Conservation (phyloP, 2,888 invertebrate genomes). For the Gortyna flavago region DNA sequence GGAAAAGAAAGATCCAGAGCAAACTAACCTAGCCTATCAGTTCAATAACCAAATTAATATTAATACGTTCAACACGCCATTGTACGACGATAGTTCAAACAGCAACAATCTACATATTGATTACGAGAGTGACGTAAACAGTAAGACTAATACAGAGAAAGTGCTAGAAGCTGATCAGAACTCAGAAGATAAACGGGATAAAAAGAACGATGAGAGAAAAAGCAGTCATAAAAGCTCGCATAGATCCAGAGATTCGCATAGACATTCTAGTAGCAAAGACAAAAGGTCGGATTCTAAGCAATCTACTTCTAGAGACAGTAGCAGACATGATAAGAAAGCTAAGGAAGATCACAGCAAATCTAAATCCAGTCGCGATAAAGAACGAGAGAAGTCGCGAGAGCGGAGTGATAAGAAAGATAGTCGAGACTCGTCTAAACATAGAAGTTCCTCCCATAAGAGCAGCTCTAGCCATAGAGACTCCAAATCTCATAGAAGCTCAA, state of each 20-base stretch:
- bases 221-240: slow-evolving; percentile 83
- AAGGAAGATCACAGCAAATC: slow-evolving; percentile 83
- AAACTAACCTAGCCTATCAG: slow-evolving; percentile 78
- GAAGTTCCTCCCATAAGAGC: slow-evolving; percentile 83
- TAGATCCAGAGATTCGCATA: slow-evolving; percentile 83
- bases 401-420: slow-evolving; percentile 81
- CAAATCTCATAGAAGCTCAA: slow-evolving; percentile 81
- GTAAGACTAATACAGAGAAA: slow-evolving; percentile 84
- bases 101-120: slow-evolving; percentile 86
- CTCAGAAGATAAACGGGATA: slow-evolving; percentile 81
- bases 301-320: slow-evolving; percentile 82
- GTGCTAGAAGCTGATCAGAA: slow-evolving; percentile 77
- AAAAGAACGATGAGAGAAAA: slow-evolving; percentile 80
- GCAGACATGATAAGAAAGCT: slow-evolving; percentile 82
- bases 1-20: slow-evolving; percentile 79
- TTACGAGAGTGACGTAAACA: slow-evolving; percentile 87
- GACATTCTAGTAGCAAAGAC: slow-evolving; percentile 85
- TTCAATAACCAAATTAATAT: slow-evolving; percentile 84
- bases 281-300: slow-evolving; percentile 83
- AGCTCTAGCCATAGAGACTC: slow-evolving; percentile 82
- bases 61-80: slow-evolving; percentile 82
- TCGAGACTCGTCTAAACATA: slow-evolving; percentile 84
- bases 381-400: slow-evolving; percentile 79
- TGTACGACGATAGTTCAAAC: slow-evolving; percentile 87
- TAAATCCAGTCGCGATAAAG: slow-evolving; percentile 78